Percentiles rank a stretch among this genome's conserved stretches.
phyloP scores from a whole-genome alignment of 2,113 vertebrate genomes.

The Heterotilapia buettikoferi region DNA sequence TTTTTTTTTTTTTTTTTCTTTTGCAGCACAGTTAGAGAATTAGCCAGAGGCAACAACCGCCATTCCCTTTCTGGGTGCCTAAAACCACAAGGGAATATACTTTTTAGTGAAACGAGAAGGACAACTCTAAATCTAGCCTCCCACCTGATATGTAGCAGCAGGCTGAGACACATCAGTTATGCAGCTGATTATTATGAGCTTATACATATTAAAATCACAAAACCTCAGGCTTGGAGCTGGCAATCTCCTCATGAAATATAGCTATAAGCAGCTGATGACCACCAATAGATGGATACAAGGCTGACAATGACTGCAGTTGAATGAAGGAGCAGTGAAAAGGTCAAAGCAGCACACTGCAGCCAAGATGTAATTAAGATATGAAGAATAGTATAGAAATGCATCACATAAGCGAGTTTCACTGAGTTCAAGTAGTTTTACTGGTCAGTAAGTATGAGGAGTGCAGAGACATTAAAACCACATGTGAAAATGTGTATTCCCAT shows the following conservation, averaged over 20 bases:
- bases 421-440: neutral
- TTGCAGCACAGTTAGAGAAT: neutral
- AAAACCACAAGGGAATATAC: neutral
- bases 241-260: neutral
- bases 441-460: neutral
- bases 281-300: neutral
- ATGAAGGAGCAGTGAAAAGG: neutral
- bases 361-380: slow-evolving; percentile 1
- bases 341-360: neutral
- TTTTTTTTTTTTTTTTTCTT: neutral
- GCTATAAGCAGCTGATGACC: neutral
- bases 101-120: neutral
- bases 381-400: neutral
- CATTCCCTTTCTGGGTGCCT: neutral
- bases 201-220: slow-evolving; percentile 4
- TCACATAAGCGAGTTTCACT: neutral
- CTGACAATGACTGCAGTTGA: neutral
- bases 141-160: slow-evolving; percentile 1
- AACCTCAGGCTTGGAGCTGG: neutral
- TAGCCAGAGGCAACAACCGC: neutral
- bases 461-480: neutral
- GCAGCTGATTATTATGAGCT: slow-evolving; percentile 6
- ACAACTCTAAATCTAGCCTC: neutral
- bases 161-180: neutral
- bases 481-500: neutral